Conservation (phyloP, 2,113 vertebrate genomes). For the Todiramphus chloris region DNA sequence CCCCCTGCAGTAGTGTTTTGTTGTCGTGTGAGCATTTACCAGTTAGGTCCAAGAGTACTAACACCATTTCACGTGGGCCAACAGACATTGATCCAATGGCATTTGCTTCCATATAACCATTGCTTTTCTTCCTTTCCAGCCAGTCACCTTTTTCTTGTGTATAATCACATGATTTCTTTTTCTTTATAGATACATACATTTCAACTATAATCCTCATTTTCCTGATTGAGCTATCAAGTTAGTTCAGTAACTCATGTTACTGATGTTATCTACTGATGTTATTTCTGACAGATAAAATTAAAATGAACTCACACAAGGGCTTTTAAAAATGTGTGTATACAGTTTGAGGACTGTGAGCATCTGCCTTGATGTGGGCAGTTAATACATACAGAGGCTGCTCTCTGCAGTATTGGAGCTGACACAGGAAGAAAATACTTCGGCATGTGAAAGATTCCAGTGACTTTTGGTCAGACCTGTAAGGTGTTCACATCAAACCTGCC, state of each 20-base stretch:
- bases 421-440: background rate
- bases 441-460: background rate
- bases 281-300: background rate
- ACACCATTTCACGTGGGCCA: accelerated
- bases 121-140: background rate
- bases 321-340: background rate
- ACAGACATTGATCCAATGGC: background rate
- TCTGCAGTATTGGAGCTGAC: background rate
- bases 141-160: background rate
- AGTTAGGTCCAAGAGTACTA: background rate
- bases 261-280: background rate
- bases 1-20: background rate
- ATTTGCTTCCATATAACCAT: background rate
- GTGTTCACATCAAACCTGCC: background rate
- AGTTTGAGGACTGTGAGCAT: background rate
- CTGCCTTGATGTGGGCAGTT: background rate
- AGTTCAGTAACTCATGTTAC: background rate
- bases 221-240: background rate
- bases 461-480: background rate
- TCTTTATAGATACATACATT: background rate
- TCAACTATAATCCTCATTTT: background rate
- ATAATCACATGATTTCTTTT: background rate
- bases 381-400: background rate
- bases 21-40: background rate
- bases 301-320: background rate